Evolutionary conservation across 1,140 invertebrate species (phyloP), one percentile per base, ranked within the genome.

Genomic region (Teleopsis dalmanni): DNA sequence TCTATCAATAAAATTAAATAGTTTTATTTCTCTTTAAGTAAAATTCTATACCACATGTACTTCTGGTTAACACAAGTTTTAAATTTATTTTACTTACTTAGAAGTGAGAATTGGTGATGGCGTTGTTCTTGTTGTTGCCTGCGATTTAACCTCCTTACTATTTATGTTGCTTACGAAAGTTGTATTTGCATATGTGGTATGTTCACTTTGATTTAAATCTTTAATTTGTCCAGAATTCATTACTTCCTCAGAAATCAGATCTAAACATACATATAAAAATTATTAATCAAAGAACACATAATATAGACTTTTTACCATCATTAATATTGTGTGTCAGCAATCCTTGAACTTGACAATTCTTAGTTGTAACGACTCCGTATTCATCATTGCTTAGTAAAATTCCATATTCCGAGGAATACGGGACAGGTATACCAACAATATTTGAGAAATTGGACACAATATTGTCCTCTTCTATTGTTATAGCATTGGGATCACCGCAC

Each of bases 401-500:
- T 19, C 77, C 75, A 48, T 75, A 75, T 40, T 77, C 71, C 49
- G 76, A 75, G 25, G 59, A 66, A 22, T 46, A 14, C 7, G 54
- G 53, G 21, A 50, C 34, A 33, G 33, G 23, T 37, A 40, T 53
- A 26, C 49, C 44, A 31, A 40, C 36, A 10, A 51, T 57, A 51
- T 47, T 54, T 18, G 41, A 37, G 52, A 55, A 48, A 35, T 44
- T 26, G 22, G 51, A 38, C 16, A 23, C 33, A 19, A 35, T 44
- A 10, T 35, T 46, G 13, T 74, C 75, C 53, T 75, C 73, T 6
- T 70, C 70, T 55, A 75, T 73, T 37, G 62, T 55, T 46, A 72
- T 73, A 25, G 67, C 71, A 42, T 78, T 76, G 70, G 78, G 77
- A 55, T 79, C 77, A 63, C 80, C 77, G 55, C 76, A 79, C 76